Percentiles rank a stretch among this genome's conserved stretches.
Conservation (phyloP, 2,888 invertebrate species). For the Dascillus cervinus region DNA sequence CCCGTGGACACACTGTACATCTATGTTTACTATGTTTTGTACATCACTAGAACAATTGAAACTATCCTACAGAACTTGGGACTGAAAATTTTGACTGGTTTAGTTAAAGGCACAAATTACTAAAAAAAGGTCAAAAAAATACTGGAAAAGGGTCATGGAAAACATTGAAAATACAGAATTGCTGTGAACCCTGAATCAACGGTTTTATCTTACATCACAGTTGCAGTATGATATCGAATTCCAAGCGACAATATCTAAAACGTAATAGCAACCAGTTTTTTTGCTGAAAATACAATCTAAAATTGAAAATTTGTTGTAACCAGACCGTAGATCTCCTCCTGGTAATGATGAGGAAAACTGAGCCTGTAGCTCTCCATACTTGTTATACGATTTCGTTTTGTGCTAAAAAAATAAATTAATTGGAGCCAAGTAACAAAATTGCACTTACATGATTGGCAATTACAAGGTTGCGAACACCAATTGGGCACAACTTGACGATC, state of each 20-base stretch:
- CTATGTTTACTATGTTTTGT: no score
- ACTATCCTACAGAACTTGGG: no score
- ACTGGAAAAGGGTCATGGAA: no score
- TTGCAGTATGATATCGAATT: constrained; percentile 61
- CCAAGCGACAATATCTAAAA: constrained; percentile 81
- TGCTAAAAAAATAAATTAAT: constrained; percentile 47
- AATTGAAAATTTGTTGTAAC: constrained; percentile 51
- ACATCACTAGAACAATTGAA: no score
- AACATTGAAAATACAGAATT: no score
- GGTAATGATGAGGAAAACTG: constrained; percentile 61
- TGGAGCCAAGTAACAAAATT: neutral
- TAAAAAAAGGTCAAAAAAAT: no score
- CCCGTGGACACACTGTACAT: no score
- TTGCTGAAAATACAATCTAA: constrained; percentile 77
- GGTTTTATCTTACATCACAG: constrained; percentile 55
- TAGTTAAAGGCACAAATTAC: no score
- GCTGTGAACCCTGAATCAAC: no score
- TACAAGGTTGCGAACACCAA: constrained; percentile 74
- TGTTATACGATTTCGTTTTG: constrained; percentile 60
- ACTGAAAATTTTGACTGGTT: no score
- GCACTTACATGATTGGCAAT: constrained; percentile 57
- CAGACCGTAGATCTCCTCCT: constrained; percentile 52
- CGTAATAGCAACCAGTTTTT: constrained; percentile 55
- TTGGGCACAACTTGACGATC: constrained; percentile 73
- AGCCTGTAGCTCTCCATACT: constrained; percentile 52